These are phyloP conservation scores for Brachionus paranguensis DNA, from an alignment of 1,140 invertebrate genomes.

Conservation along the genomic window DNA sequence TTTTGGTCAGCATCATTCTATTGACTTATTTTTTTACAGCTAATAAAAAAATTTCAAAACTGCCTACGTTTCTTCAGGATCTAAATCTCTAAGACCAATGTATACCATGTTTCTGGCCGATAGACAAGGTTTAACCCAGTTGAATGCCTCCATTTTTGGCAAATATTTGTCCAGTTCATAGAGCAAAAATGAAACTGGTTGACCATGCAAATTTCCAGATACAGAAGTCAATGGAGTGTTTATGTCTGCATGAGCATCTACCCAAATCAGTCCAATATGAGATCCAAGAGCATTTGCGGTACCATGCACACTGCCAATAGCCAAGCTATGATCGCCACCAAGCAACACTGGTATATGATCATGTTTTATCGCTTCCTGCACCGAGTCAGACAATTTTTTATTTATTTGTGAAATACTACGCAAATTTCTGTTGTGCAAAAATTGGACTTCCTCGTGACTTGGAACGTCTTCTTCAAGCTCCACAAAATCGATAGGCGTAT, in stretches of 20 bases:
- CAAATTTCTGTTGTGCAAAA: slow-evolving; percentile 3
- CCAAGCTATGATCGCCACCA: slow-evolving; percentile 79
- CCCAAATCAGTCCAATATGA: slow-evolving; percentile 75
- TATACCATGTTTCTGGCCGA: slow-evolving; percentile 75
- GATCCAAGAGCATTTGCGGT: background rate
- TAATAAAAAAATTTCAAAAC: background rate
- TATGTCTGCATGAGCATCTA: slow-evolving; percentile 88
- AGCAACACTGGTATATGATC: slow-evolving; percentile 45
- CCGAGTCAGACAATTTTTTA: slow-evolving; percentile 8
- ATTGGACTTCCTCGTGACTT: background rate
- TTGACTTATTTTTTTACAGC: too few relatives aligned
- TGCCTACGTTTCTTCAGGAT: slow-evolving; percentile 67
- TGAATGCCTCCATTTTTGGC: slow-evolving; percentile 66
- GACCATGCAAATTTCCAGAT: slow-evolving; percentile 81
- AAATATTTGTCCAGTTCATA: slow-evolving; percentile 70
- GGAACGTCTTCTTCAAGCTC: background rate
- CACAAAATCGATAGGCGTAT: background rate
- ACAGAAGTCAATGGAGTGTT: slow-evolving; percentile 75
- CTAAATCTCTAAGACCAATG: slow-evolving; percentile 79
- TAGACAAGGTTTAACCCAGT: slow-evolving; percentile 69
- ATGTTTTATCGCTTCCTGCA: background rate
- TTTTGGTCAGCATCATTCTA: background rate
- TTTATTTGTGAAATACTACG: background rate
- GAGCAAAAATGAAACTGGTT: slow-evolving; percentile 76
- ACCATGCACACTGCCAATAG: slow-evolving; percentile 56